phyloP scores from a whole-genome alignment of 2,888 invertebrate genomes.

The Oithona nana region DNA sequence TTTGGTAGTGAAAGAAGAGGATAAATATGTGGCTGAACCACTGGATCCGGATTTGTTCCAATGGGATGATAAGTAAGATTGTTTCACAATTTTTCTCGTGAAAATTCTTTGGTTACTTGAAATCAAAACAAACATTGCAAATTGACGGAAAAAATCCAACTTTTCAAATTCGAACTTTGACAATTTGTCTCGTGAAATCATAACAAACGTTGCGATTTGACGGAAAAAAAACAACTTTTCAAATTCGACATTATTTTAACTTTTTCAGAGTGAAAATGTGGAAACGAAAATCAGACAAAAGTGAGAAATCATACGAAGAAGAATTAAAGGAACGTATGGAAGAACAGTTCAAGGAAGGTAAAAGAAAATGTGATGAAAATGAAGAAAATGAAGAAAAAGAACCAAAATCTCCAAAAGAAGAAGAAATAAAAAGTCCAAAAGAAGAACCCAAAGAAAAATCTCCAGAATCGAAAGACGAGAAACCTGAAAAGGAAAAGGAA shows the following conservation, averaged over 20 bases:
- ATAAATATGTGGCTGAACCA: conserved; percentile 6
- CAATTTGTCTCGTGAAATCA: neutral
- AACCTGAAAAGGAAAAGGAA: neutral
- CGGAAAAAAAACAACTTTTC: too few species aligned
- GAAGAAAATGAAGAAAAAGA: neutral
- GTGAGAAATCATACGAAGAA: neutral
- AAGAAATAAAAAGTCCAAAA: neutral
- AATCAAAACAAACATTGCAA: neutral
- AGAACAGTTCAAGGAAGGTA: neutral
- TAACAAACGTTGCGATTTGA: neutral
- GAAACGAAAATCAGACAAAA: neutral
- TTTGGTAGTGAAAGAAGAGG: conserved; percentile 3
- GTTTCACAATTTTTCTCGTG: neutral
- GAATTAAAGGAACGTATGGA: neutral
- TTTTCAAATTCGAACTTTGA: too few species aligned
- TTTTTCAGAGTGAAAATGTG: conserved; percentile 6
- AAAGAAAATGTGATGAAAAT: neutral
- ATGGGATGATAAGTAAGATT: neutral
- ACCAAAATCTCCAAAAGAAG: neutral
- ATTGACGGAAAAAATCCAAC: neutral
- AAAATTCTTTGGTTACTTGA: neutral
- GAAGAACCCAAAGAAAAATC: neutral
- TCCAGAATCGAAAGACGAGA: neutral
- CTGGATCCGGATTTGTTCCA: neutral
- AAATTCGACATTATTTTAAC: too few species aligned